phyloP scores from a whole-genome alignment of 1,140 invertebrate genomes.

The Hestina assimilis region DNA sequence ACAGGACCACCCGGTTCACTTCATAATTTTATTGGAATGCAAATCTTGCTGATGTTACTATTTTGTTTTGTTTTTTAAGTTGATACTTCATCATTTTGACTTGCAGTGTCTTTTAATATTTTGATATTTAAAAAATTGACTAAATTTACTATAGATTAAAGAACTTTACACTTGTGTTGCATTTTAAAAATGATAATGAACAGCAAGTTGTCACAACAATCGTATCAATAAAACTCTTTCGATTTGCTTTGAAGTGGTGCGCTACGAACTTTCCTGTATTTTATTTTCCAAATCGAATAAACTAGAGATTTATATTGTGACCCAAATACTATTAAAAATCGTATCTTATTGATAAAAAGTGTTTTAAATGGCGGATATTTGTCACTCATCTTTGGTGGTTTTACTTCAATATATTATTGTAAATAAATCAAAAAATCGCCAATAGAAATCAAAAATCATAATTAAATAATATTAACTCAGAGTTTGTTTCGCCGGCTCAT shows the following conservation, averaged over 20 bases:
- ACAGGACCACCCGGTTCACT: conserved; percentile 35
- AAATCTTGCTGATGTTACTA: conserved; percentile 32
- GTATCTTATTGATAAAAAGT: no score
- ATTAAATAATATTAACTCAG: no score
- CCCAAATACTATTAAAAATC: no score
- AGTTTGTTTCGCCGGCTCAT: no score
- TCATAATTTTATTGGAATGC: conserved; percentile 53
- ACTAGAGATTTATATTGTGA: conserved; percentile 2
- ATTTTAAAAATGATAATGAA: conserved; percentile 18
- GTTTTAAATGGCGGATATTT: no score
- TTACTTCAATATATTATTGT: no score
- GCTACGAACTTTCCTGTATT: conserved; percentile 7
- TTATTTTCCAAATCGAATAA: conserved; percentile 18
- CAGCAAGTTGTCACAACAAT: neutral
- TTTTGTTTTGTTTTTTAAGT: neutral
- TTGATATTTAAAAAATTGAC: neutral
- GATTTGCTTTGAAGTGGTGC: conserved; percentile 7
- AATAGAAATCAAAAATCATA: no score
- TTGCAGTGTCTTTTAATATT: neutral
- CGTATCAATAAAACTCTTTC: conserved; percentile 15
- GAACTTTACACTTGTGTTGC: no score
- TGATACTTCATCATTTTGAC: neutral
- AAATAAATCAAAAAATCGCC: no score
- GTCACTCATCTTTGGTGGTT: no score
- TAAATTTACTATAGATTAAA: neutral